These are phyloP conservation scores for Pterophyllum scalare DNA, from an alignment of 2,113 vertebrate species.

Conservation along the genomic window DNA sequence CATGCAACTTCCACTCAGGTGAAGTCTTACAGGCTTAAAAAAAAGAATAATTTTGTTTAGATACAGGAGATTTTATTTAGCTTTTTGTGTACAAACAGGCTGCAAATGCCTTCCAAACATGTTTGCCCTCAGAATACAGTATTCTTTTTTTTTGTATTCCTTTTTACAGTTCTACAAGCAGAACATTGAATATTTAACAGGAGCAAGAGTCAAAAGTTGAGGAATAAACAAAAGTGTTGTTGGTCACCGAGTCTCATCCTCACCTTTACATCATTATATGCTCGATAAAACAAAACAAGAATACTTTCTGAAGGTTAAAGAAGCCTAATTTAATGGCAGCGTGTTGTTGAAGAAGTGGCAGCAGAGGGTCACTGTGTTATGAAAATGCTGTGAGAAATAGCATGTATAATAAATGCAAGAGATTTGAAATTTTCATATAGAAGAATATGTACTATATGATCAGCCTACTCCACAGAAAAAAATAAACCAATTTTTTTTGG, in stretches of 20 bases:
- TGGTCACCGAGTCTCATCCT: constrained; percentile 55
- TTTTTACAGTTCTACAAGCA: constrained; percentile 78
- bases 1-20: no score
- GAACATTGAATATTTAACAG: constrained; percentile 71
- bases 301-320: constrained; percentile 36
- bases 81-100: constrained; percentile 84
- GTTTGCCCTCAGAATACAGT: constrained; percentile 75
- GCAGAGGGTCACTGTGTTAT: constrained; percentile 29
- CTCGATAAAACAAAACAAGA: constrained; percentile 43
- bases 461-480: constrained; percentile 48
- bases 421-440: constrained; percentile 51
- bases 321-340: constrained; percentile 34
- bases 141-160: constrained; percentile 57
- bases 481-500: constrained; percentile 14
- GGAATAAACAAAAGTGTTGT: constrained; percentile 60
- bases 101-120: constrained; percentile 80
- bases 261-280: constrained; percentile 26
- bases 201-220: constrained; percentile 61
- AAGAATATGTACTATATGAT: constrained; percentile 64
- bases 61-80: constrained; percentile 85
- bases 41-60: constrained; percentile 43
- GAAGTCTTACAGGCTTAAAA: neutral
- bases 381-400: constrained; percentile 31
- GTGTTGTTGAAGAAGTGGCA: constrained; percentile 20
- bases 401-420: constrained; percentile 54